phyloP scores from a whole-genome alignment of 1,140 invertebrate genomes.

The Dufourea novaeangliae region DNA sequence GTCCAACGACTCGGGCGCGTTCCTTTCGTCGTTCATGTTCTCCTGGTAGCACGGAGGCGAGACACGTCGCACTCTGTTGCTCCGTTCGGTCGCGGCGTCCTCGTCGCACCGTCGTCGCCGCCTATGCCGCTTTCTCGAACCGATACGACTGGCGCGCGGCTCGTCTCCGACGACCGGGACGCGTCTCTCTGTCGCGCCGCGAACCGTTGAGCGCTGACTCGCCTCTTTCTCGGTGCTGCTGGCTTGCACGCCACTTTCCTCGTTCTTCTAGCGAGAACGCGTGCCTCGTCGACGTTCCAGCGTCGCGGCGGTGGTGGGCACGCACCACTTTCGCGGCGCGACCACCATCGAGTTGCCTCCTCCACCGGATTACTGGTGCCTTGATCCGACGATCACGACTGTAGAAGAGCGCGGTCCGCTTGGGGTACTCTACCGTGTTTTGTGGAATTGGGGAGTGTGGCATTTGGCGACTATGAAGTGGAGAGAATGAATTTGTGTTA shows the following conservation, averaged over 20 bases:
- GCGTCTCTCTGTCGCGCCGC: slow-evolving; percentile 42
- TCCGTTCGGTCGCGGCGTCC: slow-evolving; percentile 70
- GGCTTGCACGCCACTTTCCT: slow-evolving; percentile 44
- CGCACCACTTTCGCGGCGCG: slow-evolving; percentile 29
- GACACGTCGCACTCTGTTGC: slow-evolving; percentile 80
- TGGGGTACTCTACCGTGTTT: too few species aligned
- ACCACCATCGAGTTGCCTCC: slow-evolving; percentile 54
- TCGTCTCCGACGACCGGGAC: background rate
- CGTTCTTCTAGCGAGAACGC: slow-evolving; percentile 33
- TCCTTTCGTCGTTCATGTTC: slow-evolving; percentile 70
- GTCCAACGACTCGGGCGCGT: slow-evolving; percentile 56
- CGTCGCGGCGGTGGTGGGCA: slow-evolving; percentile 14
- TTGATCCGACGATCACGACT: slow-evolving; percentile 72
- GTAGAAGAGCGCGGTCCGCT: slow-evolving; percentile 78
- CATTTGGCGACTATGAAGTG: too few species aligned
- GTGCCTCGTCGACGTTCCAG: slow-evolving; percentile 8
- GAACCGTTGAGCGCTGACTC: slow-evolving; percentile 1
- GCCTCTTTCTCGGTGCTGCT: slow-evolving; percentile 56
- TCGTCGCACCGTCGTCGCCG: slow-evolving; percentile 65
- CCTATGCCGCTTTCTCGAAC: slow-evolving; percentile 68
- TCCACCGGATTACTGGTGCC: slow-evolving; percentile 78
- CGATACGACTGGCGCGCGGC: slow-evolving; percentile 20
- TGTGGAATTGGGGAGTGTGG: background rate
- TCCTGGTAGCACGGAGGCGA: slow-evolving; percentile 78
- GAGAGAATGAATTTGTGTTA: too few species aligned